These are phyloP conservation scores for Globodera ellingtonae DNA, from an alignment of 1,140 invertebrate genomes.

Conservation along the genomic window DNA sequence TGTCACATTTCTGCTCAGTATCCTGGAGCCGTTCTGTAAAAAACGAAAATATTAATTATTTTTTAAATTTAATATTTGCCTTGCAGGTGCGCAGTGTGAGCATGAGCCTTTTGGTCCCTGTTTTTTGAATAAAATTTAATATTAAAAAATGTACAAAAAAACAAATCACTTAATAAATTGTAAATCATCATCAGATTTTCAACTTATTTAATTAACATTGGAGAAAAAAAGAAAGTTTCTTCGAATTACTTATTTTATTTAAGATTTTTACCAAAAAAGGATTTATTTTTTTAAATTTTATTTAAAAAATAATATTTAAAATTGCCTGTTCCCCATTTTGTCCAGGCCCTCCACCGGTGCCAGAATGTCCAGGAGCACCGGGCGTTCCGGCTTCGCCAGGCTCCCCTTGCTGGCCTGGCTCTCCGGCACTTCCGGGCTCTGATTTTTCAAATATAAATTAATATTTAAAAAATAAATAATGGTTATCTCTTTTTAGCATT, in stretches of 20 bases:
- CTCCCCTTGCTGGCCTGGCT: neutral
- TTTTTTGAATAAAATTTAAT: neutral
- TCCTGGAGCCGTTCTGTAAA: neutral
- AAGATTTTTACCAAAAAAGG: too few species aligned
- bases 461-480: too few species aligned
- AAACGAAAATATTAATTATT: neutral
- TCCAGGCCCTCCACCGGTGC: slow-evolving; percentile 27
- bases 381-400: neutral
- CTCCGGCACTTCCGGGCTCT: neutral
- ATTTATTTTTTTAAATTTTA: too few species aligned
- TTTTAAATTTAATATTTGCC: neutral
- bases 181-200: too few species aligned
- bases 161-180: too few species aligned
- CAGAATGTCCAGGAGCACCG: slow-evolving; percentile 35
- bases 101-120: neutral
- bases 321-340: slow-evolving; percentile 10
- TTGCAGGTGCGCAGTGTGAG: neutral
- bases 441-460: too few species aligned
- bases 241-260: too few species aligned
- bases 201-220: too few species aligned
- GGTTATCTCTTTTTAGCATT: too few species aligned
- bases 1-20: neutral
- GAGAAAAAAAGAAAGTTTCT: too few species aligned
- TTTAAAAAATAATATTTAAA: neutral
- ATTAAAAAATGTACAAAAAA: too few species aligned